phyloP scores from a whole-genome alignment of 2,797 vertebrate genomes.

The Menidia menidia region DNA sequence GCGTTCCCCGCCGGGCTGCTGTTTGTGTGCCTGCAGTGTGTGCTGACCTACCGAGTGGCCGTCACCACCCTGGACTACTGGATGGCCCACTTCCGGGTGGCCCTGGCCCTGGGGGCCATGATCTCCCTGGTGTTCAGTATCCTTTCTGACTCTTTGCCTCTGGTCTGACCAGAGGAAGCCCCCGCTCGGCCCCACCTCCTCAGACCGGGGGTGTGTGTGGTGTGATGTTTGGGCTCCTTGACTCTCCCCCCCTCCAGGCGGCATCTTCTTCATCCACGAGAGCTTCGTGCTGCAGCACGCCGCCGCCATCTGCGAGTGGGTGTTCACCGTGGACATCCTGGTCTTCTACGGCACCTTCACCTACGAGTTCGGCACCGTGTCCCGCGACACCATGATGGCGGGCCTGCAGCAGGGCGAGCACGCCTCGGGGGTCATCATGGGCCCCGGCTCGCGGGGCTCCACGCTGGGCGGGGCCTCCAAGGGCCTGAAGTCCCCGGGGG shows the following conservation, averaged over 20 bases:
- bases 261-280: constrained; percentile 95
- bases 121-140: constrained; percentile 92
- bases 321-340: constrained; percentile 95
- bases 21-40: constrained; percentile 92
- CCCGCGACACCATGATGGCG: constrained; percentile 92
- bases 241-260: constrained; percentile 77
- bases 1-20: constrained; percentile 92
- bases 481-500: constrained; percentile 90
- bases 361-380: constrained; percentile 95
- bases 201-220: too few relatives aligned
- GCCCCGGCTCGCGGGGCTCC: constrained; percentile 69
- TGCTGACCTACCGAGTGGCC: constrained; percentile 90
- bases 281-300: constrained; percentile 93
- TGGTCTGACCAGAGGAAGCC: too few relatives aligned
- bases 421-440: constrained; percentile 78
- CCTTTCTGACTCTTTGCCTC: constrained; percentile 72
- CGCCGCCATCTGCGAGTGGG: constrained; percentile 96
- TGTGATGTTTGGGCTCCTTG: constrained; percentile 55
- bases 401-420: constrained; percentile 84
- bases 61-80: constrained; percentile 88
- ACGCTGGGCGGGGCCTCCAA: constrained; percentile 77
- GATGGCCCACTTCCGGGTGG: constrained; percentile 89
- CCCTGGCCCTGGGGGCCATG: constrained; percentile 86
- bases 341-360: constrained; percentile 98
- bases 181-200: too few relatives aligned